Percentiles rank a stretch among this genome's conserved stretches.
phyloP scores from a whole-genome alignment of 2,113 vertebrate genomes.

The Seriola aureovittata region DNA sequence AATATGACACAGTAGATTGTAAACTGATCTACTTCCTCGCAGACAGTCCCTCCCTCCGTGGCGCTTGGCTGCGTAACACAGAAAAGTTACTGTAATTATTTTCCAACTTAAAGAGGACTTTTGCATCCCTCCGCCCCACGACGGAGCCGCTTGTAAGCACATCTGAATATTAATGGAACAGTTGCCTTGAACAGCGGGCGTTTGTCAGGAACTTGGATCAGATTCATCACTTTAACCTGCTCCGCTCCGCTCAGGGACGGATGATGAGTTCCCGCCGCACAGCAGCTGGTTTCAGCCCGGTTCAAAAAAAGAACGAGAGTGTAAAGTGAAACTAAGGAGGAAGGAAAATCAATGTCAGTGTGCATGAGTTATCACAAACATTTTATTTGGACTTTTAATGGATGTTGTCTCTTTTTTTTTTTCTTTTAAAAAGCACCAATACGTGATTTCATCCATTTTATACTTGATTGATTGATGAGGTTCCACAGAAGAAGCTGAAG shows the following conservation, averaged over 20 bases:
- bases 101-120: constrained; percentile 58
- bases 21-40: neutral
- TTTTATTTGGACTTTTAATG: constrained; percentile 1
- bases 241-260: constrained; percentile 56
- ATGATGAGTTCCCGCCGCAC: constrained; percentile 64
- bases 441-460: neutral
- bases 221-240: constrained; percentile 79
- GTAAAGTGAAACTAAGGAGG: neutral
- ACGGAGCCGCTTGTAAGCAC: constrained; percentile 51
- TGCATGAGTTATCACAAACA: constrained; percentile 1
- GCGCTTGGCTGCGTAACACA: constrained; percentile 30
- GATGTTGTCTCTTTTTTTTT: too few relatives aligned
- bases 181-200: constrained; percentile 81
- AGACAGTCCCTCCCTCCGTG: neutral
- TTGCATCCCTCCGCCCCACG: constrained; percentile 23
- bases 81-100: constrained; percentile 68
- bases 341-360: neutral
- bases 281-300: constrained; percentile 52
- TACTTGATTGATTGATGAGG: neutral
- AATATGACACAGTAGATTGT: constrained; percentile 28
- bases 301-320: neutral
- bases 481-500: neutral
- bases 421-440: neutral
- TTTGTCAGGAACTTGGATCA: constrained; percentile 78
- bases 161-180: constrained; percentile 81